Evolutionary conservation across 1,140 invertebrate species (phyloP), one percentile per base, ranked within the genome.

Genomic region (Aphaenogaster ashmeadi): DNA sequence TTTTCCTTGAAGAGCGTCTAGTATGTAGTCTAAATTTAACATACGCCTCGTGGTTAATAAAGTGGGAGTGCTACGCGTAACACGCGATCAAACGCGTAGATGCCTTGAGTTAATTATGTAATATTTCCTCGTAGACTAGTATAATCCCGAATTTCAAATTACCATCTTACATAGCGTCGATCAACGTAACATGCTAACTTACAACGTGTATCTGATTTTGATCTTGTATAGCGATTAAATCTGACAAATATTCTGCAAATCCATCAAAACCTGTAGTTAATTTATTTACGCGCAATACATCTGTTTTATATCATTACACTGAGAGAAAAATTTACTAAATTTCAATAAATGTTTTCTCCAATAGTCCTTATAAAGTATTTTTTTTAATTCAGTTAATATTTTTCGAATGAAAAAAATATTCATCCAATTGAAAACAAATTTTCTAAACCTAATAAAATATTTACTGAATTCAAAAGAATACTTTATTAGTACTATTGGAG

Each of bases 91-190:
- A 67, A 60, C 52, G 36, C 21, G 58, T 8, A 71, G 78, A 44
- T 72, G 56, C 44, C 8, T 18, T n/a, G 38, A 50, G 3, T 71
- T 71, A 87, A 89, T 89, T 87, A 72, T 64, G 74, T 69, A 83
- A 67, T 71, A 71, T 21, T 50, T 67, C 47, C 33, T 36, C 33
- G 56, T 64, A 41, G n/a, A 36, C 47, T 18, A 38, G 8, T 47
- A 13, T 52, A 62, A 75, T 77, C 50, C 36, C 69, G 75, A 86
- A 89, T 81, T 85, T 84, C 44, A 89, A 38, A 89, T 89, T 44
- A 84, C 27, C 3, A 11, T 62, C 4, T 81, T 71, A 52, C 50
- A 44, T 6, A 44, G 38, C 47, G 15, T 44, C 27, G 79, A 60
- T 84, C 80, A 47, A 38, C 41, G 13, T 21, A 52, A 67, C 21